phyloP scores from a whole-genome alignment of 2,797 vertebrate species.

The Gobionotothen gibberifrons region DNA sequence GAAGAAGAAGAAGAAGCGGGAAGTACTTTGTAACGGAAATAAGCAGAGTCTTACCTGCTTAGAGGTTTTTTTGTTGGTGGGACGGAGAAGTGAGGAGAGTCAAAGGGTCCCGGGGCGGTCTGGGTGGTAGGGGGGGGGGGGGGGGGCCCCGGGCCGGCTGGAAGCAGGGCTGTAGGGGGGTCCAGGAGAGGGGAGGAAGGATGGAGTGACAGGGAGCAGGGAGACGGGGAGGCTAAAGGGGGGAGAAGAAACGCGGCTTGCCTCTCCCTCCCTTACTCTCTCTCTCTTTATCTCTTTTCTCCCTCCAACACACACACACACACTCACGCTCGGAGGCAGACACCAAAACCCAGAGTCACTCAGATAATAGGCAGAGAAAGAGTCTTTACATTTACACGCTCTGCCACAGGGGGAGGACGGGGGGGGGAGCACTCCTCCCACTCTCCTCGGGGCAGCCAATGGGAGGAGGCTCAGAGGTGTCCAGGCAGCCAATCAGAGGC shows the following conservation, averaged over 20 bases:
- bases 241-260: conserved; percentile 79
- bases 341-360: conserved; percentile 84
- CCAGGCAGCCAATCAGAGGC: conserved; percentile 72
- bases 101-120: conserved; percentile 82
- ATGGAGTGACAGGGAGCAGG: conserved; percentile 87
- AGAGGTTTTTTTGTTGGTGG: conserved; percentile 63
- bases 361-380: conserved; percentile 82
- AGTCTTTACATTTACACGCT: conserved; percentile 82
- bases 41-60: conserved; percentile 80
- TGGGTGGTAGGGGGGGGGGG: conserved; percentile 60
- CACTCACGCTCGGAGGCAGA: conserved; percentile 76
- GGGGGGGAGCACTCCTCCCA: conserved; percentile 77
- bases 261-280: conserved; percentile 77
- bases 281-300: conserved; percentile 74
- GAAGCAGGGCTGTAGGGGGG: conserved; percentile 73
- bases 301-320: conserved; percentile 64
- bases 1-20: conserved; percentile 26
- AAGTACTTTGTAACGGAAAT: conserved; percentile 58
- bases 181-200: conserved; percentile 78
- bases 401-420: conserved; percentile 79
- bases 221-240: conserved; percentile 85
- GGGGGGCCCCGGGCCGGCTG: conserved; percentile 66
- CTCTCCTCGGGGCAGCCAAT: conserved; percentile 81
- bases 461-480: conserved; percentile 52
- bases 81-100: conserved; percentile 86